Conservation (phyloP, 2,113 vertebrate species). For the Cryptotis parvus region DNA sequence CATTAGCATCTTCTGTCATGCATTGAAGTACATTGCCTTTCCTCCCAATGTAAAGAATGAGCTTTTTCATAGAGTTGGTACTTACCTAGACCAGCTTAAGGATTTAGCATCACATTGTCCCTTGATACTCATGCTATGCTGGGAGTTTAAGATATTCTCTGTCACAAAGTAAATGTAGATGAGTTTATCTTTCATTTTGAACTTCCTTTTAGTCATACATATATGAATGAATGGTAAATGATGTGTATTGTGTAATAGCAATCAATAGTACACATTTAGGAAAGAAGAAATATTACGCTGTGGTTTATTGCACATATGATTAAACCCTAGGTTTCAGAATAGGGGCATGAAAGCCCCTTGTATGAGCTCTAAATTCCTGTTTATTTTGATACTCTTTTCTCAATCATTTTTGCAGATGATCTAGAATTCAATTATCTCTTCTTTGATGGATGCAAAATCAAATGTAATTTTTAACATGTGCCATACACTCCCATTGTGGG, state of each 20-base stretch:
- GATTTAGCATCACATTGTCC: background rate
- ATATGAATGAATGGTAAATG: background rate
- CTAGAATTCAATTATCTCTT: background rate
- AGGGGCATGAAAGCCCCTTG: background rate
- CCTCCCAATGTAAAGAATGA: background rate
- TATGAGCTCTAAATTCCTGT: background rate
- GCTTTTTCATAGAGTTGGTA: background rate
- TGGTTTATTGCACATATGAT: background rate
- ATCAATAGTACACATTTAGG: background rate
- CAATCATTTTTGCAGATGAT: background rate
- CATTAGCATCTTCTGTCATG: background rate
- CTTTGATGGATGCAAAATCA: background rate
- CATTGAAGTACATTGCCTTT: background rate
- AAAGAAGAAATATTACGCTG: background rate
- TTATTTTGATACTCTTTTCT: background rate
- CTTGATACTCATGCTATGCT: background rate
- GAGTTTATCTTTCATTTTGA: constrained; percentile 15
- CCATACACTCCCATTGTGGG: background rate
- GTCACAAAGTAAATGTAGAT: background rate
- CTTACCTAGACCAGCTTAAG: constrained; percentile 15
- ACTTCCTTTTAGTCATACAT: background rate
- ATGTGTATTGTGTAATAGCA: background rate
- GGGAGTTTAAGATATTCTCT: background rate
- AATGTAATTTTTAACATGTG: constrained; percentile 17
- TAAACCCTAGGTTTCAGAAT: background rate